phyloP scores from a whole-genome alignment of 1,140 invertebrate genomes.

The Musca domestica region DNA sequence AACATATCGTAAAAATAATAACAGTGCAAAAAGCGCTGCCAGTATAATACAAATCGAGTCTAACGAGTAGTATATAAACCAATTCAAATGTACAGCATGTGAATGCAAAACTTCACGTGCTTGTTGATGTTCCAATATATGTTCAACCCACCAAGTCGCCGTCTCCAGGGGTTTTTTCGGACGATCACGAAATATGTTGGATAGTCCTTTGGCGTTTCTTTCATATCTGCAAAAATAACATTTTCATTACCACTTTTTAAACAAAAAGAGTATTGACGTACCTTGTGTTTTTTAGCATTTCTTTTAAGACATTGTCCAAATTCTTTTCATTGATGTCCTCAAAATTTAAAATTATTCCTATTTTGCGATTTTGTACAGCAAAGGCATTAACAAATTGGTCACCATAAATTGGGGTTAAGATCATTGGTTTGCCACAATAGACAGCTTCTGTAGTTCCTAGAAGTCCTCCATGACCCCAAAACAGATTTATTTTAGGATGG shows the following conservation, averaged over 20 bases:
- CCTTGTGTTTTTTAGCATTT: conserved; percentile 33
- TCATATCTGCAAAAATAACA: conserved; percentile 51
- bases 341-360: conserved; percentile 60
- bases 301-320: conserved; percentile 26
- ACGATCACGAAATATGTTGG: conserved; percentile 64
- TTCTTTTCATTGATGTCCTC: conserved; percentile 31
- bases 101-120: conserved; percentile 55
- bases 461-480: conserved; percentile 73
- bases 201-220: conserved; percentile 56
- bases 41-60: conserved; percentile 35
- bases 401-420: conserved; percentile 70
- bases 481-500: conserved; percentile 66
- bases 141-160: conserved; percentile 69
- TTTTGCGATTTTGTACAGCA: conserved; percentile 60
- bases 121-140: conserved; percentile 58
- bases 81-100: conserved; percentile 51
- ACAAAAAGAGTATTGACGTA: not conserved
- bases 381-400: conserved; percentile 66
- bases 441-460: conserved; percentile 71
- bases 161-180: conserved; percentile 61
- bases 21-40: not conserved
- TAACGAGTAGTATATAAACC: conserved; percentile 46
- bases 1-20: not conserved
- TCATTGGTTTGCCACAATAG: conserved; percentile 70
- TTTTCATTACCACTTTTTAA: not conserved